Base-by-base conservation (phyloP, 1,140 invertebrate species). In the Drosophila lacertosa region DNA sequence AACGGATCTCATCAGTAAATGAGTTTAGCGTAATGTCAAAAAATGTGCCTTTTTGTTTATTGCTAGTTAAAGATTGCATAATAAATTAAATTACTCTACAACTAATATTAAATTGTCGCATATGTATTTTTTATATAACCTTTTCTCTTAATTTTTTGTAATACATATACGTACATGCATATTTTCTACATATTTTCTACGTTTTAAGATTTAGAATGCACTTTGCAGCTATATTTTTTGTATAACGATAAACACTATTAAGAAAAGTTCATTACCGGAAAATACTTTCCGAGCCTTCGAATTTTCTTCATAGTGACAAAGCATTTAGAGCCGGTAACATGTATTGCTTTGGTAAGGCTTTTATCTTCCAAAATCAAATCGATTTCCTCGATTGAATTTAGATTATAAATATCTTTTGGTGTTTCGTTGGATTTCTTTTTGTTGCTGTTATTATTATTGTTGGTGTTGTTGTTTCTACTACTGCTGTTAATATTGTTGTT, bases 241-340 rank as follows among this genome's bases (percentile, higher is more conserved):
- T 66, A 50, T 69, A 64, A 74, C 50, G 50, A 44, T 67, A 67
- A 29, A 29, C 26, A 58, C 62, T 65, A 83, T 91, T 91, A 91
- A 81, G 89, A 91, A 73, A 91, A 91, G 62, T 91, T 91, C 50
- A 91, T 84, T 57, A 95, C 93, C 54, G 94, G 94, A 89, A 95
- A 95, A 76, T 95, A 95, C 40, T 94, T 93, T 45, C 93, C 94
- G 3, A 95, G 90, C 44, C 94, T 84, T 37, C 93, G 91, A 79
- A 94, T 93, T 77, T 94, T 94, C 75, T 93, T 93, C 59, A 92
- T 90, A 54, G 90, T 89, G 40, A 90, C 89, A 90, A 90, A 92
- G 73, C 91, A 89, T 77, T 90, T 89, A 77, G 91, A 88, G 80
- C 91, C 91, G 57, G 90, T 86, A 53, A 89, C 75, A 53, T 89